phyloP scores from a whole-genome alignment of 92 coral and sea anemone genomes.

The Virgularia gustaviana region DNA sequence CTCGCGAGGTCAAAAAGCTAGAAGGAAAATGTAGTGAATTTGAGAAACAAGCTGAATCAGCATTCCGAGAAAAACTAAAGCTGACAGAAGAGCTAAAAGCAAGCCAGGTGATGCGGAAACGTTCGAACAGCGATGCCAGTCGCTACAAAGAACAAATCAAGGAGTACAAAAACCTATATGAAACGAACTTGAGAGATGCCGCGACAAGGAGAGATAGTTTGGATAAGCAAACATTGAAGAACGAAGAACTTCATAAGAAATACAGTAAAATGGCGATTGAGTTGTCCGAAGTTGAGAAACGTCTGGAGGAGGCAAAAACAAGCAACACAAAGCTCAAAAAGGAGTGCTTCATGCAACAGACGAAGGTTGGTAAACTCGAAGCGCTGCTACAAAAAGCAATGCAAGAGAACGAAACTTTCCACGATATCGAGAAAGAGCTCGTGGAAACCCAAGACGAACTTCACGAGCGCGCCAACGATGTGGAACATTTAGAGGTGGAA shows the following conservation, averaged over 20 bases:
- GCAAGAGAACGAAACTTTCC: neutral
- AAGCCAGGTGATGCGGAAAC: neutral
- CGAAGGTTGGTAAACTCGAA: conserved; percentile 8
- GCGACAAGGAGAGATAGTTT: conserved; percentile 5
- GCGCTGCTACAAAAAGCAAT: conserved; percentile 15
- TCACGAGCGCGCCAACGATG: neutral
- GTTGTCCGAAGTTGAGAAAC: conserved; percentile 29
- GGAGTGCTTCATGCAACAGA: conserved; percentile 18
- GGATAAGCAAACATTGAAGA: conserved; percentile 8
- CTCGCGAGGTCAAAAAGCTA: conserved; percentile 4
- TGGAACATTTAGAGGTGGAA: conserved; percentile 14
- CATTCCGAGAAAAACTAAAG: conserved; percentile 17
- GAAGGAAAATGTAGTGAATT: conserved; percentile 16
- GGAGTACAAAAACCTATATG: conserved; percentile 17
- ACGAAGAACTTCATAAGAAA: conserved; percentile 17
- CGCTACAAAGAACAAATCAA: conserved; percentile 8
- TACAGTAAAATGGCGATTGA: conserved; percentile 14
- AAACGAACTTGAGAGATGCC: conserved; percentile 16
- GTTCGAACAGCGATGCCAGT: neutral
- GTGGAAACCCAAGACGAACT: neutral
- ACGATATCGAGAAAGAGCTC: neutral
- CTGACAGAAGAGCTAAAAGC: conserved; percentile 19
- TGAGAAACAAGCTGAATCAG: conserved; percentile 14
- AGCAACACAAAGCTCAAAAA: neutral
- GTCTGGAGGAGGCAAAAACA: conserved; percentile 10